Evolutionary conservation across 2,113 vertebrate species (phyloP).

Genomic region (Petrocephalus microphthalmus): DNA sequence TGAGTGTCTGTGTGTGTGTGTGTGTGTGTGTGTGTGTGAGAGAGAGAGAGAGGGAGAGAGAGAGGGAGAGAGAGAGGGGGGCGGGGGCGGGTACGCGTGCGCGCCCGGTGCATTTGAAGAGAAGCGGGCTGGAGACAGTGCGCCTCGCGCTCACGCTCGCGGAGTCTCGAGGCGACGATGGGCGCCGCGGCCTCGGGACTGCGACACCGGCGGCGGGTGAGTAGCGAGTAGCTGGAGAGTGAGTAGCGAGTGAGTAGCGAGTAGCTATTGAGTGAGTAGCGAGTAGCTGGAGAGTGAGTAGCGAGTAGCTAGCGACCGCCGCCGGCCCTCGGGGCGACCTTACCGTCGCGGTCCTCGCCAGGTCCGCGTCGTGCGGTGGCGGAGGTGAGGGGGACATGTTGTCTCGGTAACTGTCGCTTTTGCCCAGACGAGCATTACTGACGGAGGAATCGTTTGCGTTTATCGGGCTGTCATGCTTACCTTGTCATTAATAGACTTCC

Average conservation of each 20-base stretch:
- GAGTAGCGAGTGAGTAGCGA: too few relatives aligned
- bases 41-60: not conserved
- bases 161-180: not conserved
- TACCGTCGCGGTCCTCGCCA: slow-evolving; percentile 23
- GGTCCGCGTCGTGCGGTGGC: slow-evolving; percentile 36
- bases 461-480: not conserved
- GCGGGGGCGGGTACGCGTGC: not conserved
- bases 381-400: slow-evolving; percentile 9
- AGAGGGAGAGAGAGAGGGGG: not conserved
- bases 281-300: too few relatives aligned
- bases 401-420: not conserved
- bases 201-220: slow-evolving; percentile 5
- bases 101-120: not conserved
- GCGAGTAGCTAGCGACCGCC: too few relatives aligned
- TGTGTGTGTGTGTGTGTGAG: not conserved
- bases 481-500: not conserved
- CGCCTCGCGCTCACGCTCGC: not conserved
- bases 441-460: not conserved
- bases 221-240: too few relatives aligned
- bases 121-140: not conserved
- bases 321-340: not conserved
- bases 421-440: not conserved
- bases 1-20: not conserved
- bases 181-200: slow-evolving; percentile 1
- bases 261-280: too few relatives aligned